A percentile compares a stretch with the other conserved stretches of the same genome.
Conservation (phyloP, 2,797 vertebrate genomes). For the Acridotheres tristis region DNA sequence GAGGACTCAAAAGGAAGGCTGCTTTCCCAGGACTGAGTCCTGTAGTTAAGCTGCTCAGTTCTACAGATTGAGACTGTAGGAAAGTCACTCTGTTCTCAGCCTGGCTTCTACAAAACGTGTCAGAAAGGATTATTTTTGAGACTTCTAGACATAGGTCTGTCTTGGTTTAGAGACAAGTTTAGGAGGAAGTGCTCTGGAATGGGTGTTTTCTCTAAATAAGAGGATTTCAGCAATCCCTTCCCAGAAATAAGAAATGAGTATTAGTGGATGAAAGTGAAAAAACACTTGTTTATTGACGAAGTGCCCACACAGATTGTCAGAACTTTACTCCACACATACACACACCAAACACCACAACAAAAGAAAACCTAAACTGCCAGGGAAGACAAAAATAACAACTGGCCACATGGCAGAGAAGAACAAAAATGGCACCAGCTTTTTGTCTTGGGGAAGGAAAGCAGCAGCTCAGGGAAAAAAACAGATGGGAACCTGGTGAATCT, state of each 20-base stretch:
- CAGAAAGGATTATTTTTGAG: background rate
- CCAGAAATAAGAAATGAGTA: accelerated
- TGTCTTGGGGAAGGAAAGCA: background rate
- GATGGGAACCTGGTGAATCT: background rate
- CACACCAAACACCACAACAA: background rate
- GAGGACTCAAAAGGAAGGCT: background rate
- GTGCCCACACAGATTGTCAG: background rate
- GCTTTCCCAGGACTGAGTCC: background rate
- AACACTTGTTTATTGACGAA: background rate
- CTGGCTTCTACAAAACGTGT: background rate
- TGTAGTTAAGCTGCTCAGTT: background rate
- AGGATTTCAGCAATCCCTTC: background rate
- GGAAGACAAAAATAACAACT: background rate
- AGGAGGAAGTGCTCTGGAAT: background rate
- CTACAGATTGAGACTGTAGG: background rate
- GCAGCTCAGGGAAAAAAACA: background rate
- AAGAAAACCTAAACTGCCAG: background rate
- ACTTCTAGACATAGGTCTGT: background rate
- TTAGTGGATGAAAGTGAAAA: background rate
- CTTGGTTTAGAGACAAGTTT: background rate
- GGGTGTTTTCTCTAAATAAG: background rate
- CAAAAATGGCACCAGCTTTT: background rate
- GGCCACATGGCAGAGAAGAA: background rate
- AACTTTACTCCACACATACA: background rate
- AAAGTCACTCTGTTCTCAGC: background rate